Base-by-base conservation (phyloP, 2,113 vertebrate species). In the Diphyllodes magnificus region DNA sequence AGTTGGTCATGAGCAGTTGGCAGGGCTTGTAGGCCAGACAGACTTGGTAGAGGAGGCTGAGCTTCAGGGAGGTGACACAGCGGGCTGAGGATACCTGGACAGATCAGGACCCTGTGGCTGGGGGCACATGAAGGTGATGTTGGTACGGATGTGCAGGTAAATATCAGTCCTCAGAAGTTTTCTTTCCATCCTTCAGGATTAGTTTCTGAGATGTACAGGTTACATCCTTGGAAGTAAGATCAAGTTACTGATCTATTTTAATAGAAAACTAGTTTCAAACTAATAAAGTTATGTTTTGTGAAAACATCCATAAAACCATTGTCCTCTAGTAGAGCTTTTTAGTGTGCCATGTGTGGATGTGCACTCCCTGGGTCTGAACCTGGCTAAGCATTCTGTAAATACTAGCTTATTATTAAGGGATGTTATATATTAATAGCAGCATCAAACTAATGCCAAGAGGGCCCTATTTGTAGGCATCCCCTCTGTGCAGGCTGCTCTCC, bases 261-360 rank as follows among this genome's bases (percentile, higher is more conserved):
- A 20, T 42, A 53, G 44, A 77, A 84, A 84, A 56, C 7, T 27
- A 3, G 39, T 86, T 92, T 54, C 24, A 79, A 31, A 56, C 8
- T 22, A 61, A 70, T 54, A 2, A 57, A 70, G 12, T 86, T 4
- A 27, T 4, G 2, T 51, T 86, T 82, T 54, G 6, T 86, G 57
- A 51, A 68, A 88, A 12, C 44, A 54, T 50, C 31, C 69, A 18
- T 49, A 57, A 68, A 75, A 60, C 7, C 40, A 9, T 23, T 91
- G 77, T 86, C 37, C 30, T 71, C 16, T 79, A 13, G 9, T 33
- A 33, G 81, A 78, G 31, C 33, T 42, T 92, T 79, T 87, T 60
- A 13, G 9, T 0, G 0, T 69, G 70, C 57, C 28, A 1, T 4
- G 14, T 47, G 66, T 54, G 31, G 50, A 3, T 19, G 37, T 50